Base-by-base conservation (phyloP, 2,113 vertebrate genomes). In the Haliaeetus leucogaster region DNA sequence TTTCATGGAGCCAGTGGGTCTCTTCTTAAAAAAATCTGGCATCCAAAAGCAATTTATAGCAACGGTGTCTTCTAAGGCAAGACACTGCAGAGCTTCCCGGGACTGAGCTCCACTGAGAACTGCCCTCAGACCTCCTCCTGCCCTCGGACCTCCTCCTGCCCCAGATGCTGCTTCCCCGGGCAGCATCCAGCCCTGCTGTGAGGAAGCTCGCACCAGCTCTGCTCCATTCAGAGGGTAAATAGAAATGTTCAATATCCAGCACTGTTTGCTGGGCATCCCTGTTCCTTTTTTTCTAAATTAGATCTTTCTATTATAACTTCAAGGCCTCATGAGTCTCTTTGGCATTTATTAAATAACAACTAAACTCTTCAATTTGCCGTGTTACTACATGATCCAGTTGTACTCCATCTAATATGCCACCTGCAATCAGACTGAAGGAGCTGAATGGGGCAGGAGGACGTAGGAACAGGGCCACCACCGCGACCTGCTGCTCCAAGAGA, bases 341-440 rank as follows among this genome's bases (percentile, higher is more conserved):
- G 95, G 91, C 94, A 95, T 95, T 97, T 94, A 93, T 97, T 97
- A 97, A 97, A 94, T 96, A 95, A 97, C 95, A 97, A 92, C 86
- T 94, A 84, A 93, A 85, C 66, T 77, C 89, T 96, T 91, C 91
- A 68, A 68, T 96, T 94, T 87, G 53, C 89, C 62, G 82, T 43
- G 70, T 97, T 95, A 85, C 58, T 80, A 47, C 89, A 72, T 29
- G 66, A 93, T 76, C 53, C 78, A 62, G 78, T 65, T 23, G 48
- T 58, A 50, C 62, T 91, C 91, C 53, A 59, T 52, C 59, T 81
- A 77, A 90, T 15, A 59, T 4, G 3, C 43, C 11, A 17, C 73
- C 93, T 66, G 67, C 8, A 2, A 92, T 61, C 42, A 59, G 53
- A 14, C 32, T 22, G 55, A 45, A 95, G 85, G 67, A 85, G 82